These are phyloP conservation scores for Spongilla lacustris DNA, from an alignment of 37 sponge, comb jelly and placozoan genomes.

Conservation along the genomic window DNA sequence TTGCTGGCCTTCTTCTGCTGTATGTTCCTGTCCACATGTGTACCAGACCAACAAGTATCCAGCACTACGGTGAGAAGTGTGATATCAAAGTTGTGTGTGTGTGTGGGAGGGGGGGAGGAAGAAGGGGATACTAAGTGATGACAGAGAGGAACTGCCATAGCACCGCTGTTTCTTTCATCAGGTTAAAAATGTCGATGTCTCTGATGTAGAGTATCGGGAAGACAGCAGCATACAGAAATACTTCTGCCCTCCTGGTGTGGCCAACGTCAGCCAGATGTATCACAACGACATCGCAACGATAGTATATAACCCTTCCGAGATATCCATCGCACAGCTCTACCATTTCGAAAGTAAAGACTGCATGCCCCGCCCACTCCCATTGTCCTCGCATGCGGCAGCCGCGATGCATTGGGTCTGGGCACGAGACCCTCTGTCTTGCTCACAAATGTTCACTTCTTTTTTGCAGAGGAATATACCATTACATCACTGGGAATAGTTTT, in stretches of 20 bases:
- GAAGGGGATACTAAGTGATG: no score
- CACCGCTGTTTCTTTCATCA: not conserved
- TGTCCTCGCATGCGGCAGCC: no score
- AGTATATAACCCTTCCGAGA: not conserved
- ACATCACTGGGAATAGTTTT: not conserved
- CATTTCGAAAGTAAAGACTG: not conserved
- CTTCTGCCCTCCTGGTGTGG: not conserved
- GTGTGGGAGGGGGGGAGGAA: no score
- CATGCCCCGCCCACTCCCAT: no score
- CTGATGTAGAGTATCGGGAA: not conserved
- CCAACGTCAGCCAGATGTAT: not conserved
- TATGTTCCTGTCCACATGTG: constrained; percentile 69
- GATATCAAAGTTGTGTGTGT: no score
- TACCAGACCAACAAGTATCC: not conserved
- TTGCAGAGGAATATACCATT: not conserved
- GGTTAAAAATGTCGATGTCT: not conserved
- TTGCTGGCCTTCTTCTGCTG: constrained; percentile 46
- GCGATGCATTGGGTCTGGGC: no score
- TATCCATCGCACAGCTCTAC: not conserved
- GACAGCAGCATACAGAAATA: not conserved
- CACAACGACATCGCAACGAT: not conserved
- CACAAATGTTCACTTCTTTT: not conserved
- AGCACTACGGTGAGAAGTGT: not conserved
- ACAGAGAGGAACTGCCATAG: no score
- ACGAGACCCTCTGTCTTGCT: no score